A percentile compares a stretch with the other conserved stretches of the same genome.
Conservation (phyloP, 1,140 invertebrate species). For the Bombus confusus region DNA sequence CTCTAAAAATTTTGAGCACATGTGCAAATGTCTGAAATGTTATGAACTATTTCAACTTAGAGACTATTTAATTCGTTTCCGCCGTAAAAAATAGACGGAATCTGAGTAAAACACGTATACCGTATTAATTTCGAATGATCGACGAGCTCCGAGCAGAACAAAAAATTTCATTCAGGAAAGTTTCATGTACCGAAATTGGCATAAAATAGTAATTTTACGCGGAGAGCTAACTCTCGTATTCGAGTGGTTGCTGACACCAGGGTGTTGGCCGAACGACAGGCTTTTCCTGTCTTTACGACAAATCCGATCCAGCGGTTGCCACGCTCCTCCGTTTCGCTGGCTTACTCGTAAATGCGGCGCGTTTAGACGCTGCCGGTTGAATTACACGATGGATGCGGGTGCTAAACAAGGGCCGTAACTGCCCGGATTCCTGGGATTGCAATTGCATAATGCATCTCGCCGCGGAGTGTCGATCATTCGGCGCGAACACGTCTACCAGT, state of each 20-base stretch:
- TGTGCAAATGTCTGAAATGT: too few relatives aligned
- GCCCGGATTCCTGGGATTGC: slow-evolving; percentile 57
- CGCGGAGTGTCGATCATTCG: slow-evolving; percentile 51
- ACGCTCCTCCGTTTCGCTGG: slow-evolving; percentile 57
- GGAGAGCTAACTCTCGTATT: slow-evolving; percentile 1
- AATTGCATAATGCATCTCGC: slow-evolving; percentile 59
- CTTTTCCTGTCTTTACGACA: slow-evolving; percentile 66
- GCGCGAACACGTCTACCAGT: neutral
- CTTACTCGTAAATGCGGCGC: slow-evolving; percentile 63
- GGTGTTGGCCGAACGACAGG: slow-evolving; percentile 5
- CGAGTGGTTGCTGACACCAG: slow-evolving; percentile 13
- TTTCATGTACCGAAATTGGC: neutral
- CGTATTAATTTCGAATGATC: neutral
- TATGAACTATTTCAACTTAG: too few relatives aligned
- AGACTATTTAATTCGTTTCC: neutral
- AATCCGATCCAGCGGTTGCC: slow-evolving; percentile 63
- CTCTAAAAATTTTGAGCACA: too few relatives aligned
- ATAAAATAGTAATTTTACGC: neutral
- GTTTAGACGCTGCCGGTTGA: slow-evolving; percentile 45
- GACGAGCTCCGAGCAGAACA: neutral
- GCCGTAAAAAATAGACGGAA: neutral
- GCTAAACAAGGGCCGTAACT: slow-evolving; percentile 48
- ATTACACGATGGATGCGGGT: slow-evolving; percentile 52
- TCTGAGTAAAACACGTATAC: neutral
- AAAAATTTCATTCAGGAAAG: neutral